A percentile compares a stretch with the other conserved stretches of the same genome.
phyloP scores from a whole-genome alignment of 2,113 vertebrate species.

The Dasyurus viverrinus region DNA sequence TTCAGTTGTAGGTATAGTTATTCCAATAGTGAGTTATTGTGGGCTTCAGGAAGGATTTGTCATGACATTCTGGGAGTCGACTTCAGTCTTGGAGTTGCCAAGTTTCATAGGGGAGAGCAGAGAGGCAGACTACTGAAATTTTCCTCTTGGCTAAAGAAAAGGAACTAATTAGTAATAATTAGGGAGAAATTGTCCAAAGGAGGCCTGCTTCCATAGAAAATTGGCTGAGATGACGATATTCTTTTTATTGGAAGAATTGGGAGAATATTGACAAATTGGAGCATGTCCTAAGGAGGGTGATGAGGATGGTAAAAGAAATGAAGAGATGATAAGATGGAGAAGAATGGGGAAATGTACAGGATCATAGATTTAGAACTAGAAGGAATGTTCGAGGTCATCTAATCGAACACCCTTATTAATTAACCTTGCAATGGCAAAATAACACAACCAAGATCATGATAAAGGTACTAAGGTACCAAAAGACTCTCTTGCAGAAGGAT shows the following conservation, averaged over 20 bases:
- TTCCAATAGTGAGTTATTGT: neutral
- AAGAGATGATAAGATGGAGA: neutral
- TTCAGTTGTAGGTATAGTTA: slow-evolving; percentile 6
- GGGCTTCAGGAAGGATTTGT: neutral
- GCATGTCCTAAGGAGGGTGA: neutral
- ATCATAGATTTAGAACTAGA: neutral
- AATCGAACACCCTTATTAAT: neutral
- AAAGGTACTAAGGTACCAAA: no score
- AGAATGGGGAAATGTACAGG: neutral
- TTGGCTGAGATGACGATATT: no score
- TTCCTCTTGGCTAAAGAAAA: neutral
- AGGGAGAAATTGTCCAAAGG: accelerated
- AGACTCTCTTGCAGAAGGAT: neutral
- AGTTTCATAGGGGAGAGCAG: neutral
- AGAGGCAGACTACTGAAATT: neutral
- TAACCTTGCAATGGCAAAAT: neutral
- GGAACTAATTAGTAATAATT: neutral
- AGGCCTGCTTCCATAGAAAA: neutral
- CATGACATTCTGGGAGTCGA: neutral
- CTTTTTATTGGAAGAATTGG: neutral
- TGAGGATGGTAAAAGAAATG: neutral
- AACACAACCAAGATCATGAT: neutral
- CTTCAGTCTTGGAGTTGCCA: neutral
- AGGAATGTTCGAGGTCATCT: neutral
- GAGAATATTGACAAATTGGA: neutral